These are phyloP conservation scores for Palaemon carinicauda DNA, from an alignment of 1,140 invertebrate species.

Conservation along the genomic window DNA sequence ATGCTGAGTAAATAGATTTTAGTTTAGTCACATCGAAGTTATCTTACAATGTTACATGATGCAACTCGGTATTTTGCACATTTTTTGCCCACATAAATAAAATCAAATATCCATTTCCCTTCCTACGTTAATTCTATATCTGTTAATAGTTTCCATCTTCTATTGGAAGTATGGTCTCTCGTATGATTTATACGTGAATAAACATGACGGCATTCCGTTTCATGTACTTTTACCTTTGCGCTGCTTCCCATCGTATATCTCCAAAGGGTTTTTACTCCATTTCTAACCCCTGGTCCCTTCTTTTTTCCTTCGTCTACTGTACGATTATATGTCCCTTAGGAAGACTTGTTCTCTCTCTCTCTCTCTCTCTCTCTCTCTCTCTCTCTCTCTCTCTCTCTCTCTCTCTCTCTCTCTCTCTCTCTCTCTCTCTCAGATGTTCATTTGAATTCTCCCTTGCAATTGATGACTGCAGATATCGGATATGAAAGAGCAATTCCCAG, in stretches of 20 bases:
- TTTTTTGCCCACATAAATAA: too few relatives aligned
- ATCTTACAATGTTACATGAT: too few relatives aligned
- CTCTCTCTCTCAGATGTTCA: background rate
- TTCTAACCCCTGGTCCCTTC: background rate
- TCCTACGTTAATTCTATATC: too few relatives aligned
- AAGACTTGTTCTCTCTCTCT: background rate
- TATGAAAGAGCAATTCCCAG: too few relatives aligned
- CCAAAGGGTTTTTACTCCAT: background rate
- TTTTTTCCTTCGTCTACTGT: background rate
- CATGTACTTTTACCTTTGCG: background rate
- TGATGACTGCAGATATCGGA: too few relatives aligned
- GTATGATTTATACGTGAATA: too few relatives aligned
- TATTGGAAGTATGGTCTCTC: too few relatives aligned
- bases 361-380: background rate
- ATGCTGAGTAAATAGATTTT: too few relatives aligned
- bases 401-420: background rate
- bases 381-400: background rate
- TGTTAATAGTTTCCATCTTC: too few relatives aligned
- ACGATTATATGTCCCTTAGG: background rate
- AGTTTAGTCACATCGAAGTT: too few relatives aligned
- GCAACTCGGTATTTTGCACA: too few relatives aligned
- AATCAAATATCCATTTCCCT: too few relatives aligned
- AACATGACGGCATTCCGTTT: background rate
- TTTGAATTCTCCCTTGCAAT: background rate
- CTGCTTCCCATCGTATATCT: background rate